Base-by-base conservation (phyloP, 2,888 invertebrate genomes). In the Drosophila stalkeri region DNA sequence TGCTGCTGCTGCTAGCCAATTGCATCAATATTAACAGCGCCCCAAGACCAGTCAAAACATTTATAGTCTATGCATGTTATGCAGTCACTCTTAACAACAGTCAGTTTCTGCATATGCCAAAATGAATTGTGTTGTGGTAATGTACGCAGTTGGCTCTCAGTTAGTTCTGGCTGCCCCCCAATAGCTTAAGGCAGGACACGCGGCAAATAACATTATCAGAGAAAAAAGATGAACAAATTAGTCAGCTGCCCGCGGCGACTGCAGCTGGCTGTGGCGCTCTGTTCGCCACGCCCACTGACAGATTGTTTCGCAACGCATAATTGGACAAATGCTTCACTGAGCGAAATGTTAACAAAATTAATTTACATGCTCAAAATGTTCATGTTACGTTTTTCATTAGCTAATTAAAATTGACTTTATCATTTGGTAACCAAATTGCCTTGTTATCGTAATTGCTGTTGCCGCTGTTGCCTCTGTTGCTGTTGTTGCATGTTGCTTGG, bases 361-460 rank as follows among this genome's bases (percentile, higher is more conserved):
- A 74, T 83, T 83, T 81, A 60, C 77, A 75, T 72, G 44, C 47
- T 56, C 68, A 49, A 64, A 67, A 64, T 82, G 62, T 72, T 63
- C 72, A 66, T 57, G 64, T 51, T 44, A 44, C 68, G 75, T 59
- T 81, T 77, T 82, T 69, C 84, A 84, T 84, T 84, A 84, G 84
- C 84, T 84, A 84, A 84, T 88, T 88, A 86, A 84, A 84, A 71
- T 88, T 72, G 68, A 75, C 80, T 82, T 67, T 73, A 77, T 82
- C 80, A 86, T 67, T 85, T 80, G 80, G 55, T 80, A 65, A 80
- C 77, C 49, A 56, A 72, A 77, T 77, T 75, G 70, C 65, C 80
- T 66, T 80, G 77, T 77, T 78, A 80, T 68, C 67, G 61, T 68
- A 52, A 59, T 62, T 56, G 47, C 44, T 56, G 60, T 9, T 16